Base-by-base conservation (phyloP, 2,113 vertebrate species). In the Lagopus leucura region DNA sequence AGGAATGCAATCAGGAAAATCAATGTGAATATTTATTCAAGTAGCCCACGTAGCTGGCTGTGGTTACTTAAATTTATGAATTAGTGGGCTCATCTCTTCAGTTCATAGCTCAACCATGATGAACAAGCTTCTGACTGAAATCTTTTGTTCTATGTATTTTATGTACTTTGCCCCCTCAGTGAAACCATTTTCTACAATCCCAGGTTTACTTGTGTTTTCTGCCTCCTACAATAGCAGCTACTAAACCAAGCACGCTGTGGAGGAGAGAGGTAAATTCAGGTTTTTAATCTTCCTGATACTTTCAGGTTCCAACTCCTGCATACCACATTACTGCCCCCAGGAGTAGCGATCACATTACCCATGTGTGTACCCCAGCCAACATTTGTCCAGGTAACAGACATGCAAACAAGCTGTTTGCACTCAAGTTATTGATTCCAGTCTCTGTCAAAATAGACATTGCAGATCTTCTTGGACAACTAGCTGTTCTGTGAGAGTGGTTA, bases 311-410 rank as follows among this genome's bases (percentile, higher is more conserved):
- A 42, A 20, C 66, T 50, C 15, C 34, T 48, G 6, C 25, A 50
- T 36, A 34, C 19, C 5, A 5, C 34, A 13, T 42, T 40, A 73
- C 24, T 48, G 20, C 12, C 20, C 10, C 50, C 8, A 5, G 24
- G n/a, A 50, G 20, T 9, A 66, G 36, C 8, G 74, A 32, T 17
- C 19, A 20, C 2, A 0, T 24, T 12, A 58, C 34, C 6, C 24
- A 40, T 15, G 27, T 32, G 17, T 52, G 16, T 50, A 36, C 36
- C 27, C 11, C 43, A 32, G 8, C 6, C 0, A 2, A 30, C 9
- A 38, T 72, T 38, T 69, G 15, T 22, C 16, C 14, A 19, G 13
- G 36, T 75, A 60, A 81, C 5, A 58, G 36, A 34, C 5, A 7
- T 24, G 6, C 15, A 69, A 47, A 66, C n/a, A 34, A 6, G 8